These are phyloP conservation scores for Augochlorella aurata DNA, from an alignment of 2,888 invertebrate species.

Conservation along the genomic window DNA sequence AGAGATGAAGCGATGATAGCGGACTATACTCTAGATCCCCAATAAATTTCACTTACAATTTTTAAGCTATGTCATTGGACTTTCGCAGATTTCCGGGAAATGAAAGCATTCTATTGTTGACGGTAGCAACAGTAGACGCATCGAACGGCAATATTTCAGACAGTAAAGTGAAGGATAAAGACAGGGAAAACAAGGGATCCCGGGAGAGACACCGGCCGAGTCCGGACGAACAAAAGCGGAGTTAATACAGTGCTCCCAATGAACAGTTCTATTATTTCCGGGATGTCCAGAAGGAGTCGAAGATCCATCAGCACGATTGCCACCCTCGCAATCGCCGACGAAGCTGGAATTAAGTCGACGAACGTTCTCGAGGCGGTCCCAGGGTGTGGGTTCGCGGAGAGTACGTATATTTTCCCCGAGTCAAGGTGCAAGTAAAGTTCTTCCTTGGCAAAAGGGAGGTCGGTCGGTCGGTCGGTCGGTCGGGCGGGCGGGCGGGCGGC, in stretches of 20 bases:
- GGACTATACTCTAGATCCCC: neutral
- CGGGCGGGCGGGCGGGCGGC: neutral
- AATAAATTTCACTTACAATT: neutral
- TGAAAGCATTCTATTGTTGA: neutral
- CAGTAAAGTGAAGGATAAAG: neutral
- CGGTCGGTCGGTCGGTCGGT: neutral
- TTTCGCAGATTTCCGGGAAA: neutral
- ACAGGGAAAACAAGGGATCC: neutral
- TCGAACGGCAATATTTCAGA: constrained; percentile 1
- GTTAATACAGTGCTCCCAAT: neutral
- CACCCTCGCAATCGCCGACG: constrained; percentile 47
- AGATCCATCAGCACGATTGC: constrained; percentile 34
- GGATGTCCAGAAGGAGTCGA: constrained; percentile 23
- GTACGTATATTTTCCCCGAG: constrained; percentile 47
- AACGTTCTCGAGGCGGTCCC: constrained; percentile 16
- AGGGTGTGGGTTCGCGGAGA: constrained; percentile 15
- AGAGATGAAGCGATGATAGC: neutral
- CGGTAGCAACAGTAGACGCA: neutral
- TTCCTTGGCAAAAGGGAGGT: constrained; percentile 32
- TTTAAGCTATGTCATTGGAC: neutral
- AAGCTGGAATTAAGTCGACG: constrained; percentile 48
- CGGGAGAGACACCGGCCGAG: neutral
- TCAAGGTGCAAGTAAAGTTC: constrained; percentile 47
- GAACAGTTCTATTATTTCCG: constrained; percentile 13
- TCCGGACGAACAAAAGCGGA: neutral